A percentile compares a stretch with the other conserved stretches of the same genome.
Evolutionary conservation across 2,888 invertebrate species (phyloP).

Genomic region (Synergus gifuensis): DNA sequence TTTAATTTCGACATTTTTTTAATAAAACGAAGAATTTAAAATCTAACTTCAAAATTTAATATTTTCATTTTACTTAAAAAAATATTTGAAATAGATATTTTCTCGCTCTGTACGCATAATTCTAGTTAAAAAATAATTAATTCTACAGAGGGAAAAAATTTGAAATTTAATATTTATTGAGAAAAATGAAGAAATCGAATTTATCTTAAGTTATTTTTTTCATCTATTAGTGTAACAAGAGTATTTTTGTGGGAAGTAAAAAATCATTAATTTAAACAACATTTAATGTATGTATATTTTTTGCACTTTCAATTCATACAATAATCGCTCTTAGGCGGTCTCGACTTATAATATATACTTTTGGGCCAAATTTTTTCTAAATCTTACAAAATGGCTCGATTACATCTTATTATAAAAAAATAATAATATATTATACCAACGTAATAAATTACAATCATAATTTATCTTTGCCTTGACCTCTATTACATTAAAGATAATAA

Average conservation of each 20-base stretch:
- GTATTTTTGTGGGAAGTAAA: background rate
- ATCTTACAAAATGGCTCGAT: conserved; percentile 9
- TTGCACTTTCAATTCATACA: conserved; percentile 38
- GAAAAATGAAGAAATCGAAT: too few species aligned
- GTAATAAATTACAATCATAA: background rate
- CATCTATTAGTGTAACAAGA: background rate
- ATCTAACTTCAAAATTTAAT: too few species aligned
- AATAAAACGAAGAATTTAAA: too few species aligned
- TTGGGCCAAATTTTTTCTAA: conserved; percentile 8
- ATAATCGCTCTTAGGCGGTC: conserved; percentile 31
- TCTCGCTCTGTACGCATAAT: too few species aligned
- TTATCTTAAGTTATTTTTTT: too few species aligned
- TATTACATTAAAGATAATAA: background rate
- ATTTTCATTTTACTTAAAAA: too few species aligned
- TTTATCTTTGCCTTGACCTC: background rate
- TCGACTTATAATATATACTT: conserved; percentile 15
- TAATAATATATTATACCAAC: background rate
- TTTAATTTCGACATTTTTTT: too few species aligned
- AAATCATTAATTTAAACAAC: conserved; percentile 27
- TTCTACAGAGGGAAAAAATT: too few species aligned
- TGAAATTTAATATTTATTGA: too few species aligned
- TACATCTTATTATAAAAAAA: background rate
- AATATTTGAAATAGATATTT: too few species aligned
- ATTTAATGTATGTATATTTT: conserved; percentile 42
- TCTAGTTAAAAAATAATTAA: too few species aligned